phyloP scores from a whole-genome alignment of 2,888 invertebrate genomes.

The Zygaena filipendulae region DNA sequence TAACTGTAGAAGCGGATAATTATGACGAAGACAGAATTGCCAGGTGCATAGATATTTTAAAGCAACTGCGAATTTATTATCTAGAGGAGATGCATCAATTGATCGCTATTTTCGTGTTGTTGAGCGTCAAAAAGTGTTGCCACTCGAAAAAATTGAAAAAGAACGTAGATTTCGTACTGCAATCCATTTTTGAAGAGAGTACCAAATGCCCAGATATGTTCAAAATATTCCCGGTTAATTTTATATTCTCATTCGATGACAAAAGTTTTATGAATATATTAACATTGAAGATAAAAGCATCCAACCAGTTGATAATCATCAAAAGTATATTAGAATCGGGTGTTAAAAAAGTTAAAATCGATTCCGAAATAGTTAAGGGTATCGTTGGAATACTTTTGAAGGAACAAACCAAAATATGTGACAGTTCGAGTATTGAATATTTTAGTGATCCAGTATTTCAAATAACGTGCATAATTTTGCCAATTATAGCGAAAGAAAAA shows the following conservation, averaged over 20 bases:
- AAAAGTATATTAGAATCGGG: conserved; percentile 43
- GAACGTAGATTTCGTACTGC: conserved; percentile 34
- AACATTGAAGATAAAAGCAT: conserved; percentile 40
- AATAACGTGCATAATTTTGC: conserved; percentile 46
- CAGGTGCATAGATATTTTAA: conserved; percentile 35
- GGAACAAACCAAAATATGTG: conserved; percentile 24
- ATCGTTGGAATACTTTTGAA: conserved; percentile 40
- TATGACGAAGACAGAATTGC: conserved; percentile 25
- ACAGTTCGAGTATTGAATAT: conserved; percentile 28
- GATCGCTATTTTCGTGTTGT: conserved; percentile 36
- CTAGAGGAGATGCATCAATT: conserved; percentile 52
- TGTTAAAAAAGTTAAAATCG: conserved; percentile 45
- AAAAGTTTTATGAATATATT: conserved; percentile 34
- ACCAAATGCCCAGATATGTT: conserved; percentile 48
- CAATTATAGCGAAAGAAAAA: conserved; percentile 50
- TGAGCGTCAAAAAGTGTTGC: conserved; percentile 42
- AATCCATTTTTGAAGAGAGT: conserved; percentile 46
- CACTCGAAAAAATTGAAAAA: conserved; percentile 37
- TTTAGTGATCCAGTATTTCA: conserved; percentile 48
- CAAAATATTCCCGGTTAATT: conserved; percentile 41
- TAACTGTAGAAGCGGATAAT: conserved; percentile 22
- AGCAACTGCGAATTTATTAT: conserved; percentile 37
- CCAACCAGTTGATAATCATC: conserved; percentile 34
- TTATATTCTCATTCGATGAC: conserved; percentile 42
- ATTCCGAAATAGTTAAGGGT: conserved; percentile 42